Evolutionary conservation across 2,888 invertebrate genomes (phyloP).

Genomic region (Pemphredon lugubris): DNA sequence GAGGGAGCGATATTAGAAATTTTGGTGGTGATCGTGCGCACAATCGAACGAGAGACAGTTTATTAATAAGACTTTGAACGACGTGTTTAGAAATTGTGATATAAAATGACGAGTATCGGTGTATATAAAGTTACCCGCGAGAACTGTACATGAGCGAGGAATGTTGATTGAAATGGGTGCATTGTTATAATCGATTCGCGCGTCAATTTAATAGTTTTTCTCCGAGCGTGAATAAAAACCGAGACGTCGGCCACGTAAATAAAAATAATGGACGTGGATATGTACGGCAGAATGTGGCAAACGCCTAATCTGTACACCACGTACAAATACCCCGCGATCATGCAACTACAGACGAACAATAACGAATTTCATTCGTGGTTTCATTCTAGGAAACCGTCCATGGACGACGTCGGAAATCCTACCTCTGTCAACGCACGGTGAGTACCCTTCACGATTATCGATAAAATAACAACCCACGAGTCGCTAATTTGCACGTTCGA

Average conservation of each 20-base stretch:
- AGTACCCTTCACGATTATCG: slow-evolving; percentile 82
- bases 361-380: slow-evolving; percentile 81
- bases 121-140: too few species aligned
- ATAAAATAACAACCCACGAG: neutral
- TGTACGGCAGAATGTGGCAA: slow-evolving; percentile 76
- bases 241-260: slow-evolving; percentile 5
- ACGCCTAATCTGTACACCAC: slow-evolving; percentile 73
- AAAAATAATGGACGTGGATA: slow-evolving; percentile 70
- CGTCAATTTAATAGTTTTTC: neutral
- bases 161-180: too few species aligned
- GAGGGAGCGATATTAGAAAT: too few species aligned
- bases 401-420: slow-evolving; percentile 92
- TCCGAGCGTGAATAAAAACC: slow-evolving; percentile 3
- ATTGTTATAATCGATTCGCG: too few species aligned
- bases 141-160: too few species aligned
- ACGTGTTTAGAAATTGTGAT: too few species aligned
- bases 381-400: slow-evolving; percentile 92
- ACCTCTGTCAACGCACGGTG: slow-evolving; percentile 94
- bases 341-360: slow-evolving; percentile 77
- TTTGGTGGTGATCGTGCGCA: too few species aligned
- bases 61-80: too few species aligned
- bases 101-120: too few species aligned
- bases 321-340: slow-evolving; percentile 76
- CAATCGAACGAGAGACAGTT: too few species aligned
- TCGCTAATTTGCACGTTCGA: too few species aligned